These are phyloP conservation scores for Neuroterus valhalla DNA, from an alignment of 1,140 invertebrate species.

Conservation along the genomic window DNA sequence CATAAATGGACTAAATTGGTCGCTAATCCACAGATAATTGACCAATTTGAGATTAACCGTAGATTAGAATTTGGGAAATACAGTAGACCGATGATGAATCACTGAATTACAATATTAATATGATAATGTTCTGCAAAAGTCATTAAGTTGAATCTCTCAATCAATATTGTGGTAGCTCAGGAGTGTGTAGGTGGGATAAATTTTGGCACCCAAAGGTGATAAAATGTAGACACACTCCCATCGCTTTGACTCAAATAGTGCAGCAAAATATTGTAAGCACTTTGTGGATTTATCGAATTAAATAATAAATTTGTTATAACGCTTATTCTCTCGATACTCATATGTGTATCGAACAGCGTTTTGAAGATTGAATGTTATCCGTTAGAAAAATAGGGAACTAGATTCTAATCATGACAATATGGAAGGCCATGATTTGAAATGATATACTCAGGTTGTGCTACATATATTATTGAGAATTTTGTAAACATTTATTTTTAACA, in stretches of 20 bases:
- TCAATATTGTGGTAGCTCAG: neutral
- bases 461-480: neutral
- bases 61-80: neutral
- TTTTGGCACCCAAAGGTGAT: neutral
- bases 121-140: neutral
- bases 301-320: conserved; percentile 1
- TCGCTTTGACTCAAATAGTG: neutral
- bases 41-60: neutral
- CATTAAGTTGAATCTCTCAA: neutral
- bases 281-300: neutral
- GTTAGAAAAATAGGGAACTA: conserved; percentile 12
- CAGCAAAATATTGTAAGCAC: conserved; percentile 5
- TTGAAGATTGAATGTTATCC: conserved; percentile 18
- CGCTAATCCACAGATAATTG: neutral
- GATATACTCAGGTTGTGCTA: conserved; percentile 18
- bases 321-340: conserved; percentile 13
- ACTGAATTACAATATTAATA: neutral
- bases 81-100: neutral
- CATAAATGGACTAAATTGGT: neutral
- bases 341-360: conserved; percentile 1
- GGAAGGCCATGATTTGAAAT: neutral
- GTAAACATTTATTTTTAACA: no score
- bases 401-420: conserved; percentile 21
- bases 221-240: neutral
- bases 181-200: neutral